Conservation (phyloP, 2,797 vertebrate species). For the Silurus lanzhouensis region DNA sequence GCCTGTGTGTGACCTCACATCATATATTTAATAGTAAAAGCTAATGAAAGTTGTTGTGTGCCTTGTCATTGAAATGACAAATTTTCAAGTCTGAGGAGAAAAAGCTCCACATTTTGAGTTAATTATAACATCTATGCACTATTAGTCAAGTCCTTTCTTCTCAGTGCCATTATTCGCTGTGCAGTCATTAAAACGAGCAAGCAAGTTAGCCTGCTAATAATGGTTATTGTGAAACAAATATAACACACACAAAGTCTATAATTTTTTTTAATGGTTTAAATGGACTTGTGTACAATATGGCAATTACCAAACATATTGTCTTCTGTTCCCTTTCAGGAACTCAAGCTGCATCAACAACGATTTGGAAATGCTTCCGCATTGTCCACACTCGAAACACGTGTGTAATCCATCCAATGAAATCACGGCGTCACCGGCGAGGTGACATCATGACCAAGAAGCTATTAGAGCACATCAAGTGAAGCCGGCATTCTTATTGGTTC, state of each 20-base stretch:
- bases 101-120: background rate
- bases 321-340: background rate
- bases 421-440: no score
- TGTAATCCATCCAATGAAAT: no score
- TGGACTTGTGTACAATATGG: background rate
- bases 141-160: slow-evolving; percentile 5
- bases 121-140: slow-evolving; percentile 8
- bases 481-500: no score
- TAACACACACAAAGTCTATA: background rate
- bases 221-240: background rate
- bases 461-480: background rate
- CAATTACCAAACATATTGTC: background rate
- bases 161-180: background rate
- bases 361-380: no score
- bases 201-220: slow-evolving; percentile 9
- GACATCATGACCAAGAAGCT: no score
- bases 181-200: slow-evolving; percentile 16
- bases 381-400: no score
- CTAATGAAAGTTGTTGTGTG: background rate
- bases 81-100: background rate
- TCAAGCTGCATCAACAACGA: no score
- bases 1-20: no score
- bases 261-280: background rate
- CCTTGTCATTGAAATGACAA: background rate
- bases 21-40: background rate